Conservation (phyloP, 2,797 vertebrate species). For the Erethizon dorsatum region DNA sequence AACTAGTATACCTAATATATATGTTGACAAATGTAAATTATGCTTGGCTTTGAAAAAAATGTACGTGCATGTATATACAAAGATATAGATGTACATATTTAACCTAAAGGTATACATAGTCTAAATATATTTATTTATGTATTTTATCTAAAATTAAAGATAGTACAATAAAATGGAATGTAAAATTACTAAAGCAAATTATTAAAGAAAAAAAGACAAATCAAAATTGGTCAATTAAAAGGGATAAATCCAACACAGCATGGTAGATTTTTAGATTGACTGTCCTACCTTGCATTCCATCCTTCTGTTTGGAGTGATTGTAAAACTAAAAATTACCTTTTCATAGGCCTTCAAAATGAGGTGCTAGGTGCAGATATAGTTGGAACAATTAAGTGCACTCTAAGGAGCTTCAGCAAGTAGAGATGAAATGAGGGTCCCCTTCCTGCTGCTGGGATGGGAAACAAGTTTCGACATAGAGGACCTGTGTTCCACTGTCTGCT, state of each 20-base stretch:
- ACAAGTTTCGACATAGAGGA: not conserved
- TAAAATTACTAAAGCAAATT: slow-evolving; percentile 8
- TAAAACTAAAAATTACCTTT: slow-evolving; percentile 32
- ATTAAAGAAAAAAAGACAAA: not conserved
- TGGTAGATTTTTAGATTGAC: not conserved
- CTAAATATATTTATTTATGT: slow-evolving; percentile 34
- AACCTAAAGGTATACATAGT: slow-evolving; percentile 16
- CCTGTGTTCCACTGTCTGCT: not conserved
- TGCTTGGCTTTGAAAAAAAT: slow-evolving; percentile 25
- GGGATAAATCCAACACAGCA: not conserved
- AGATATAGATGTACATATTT: slow-evolving; percentile 3
- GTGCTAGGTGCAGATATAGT: not conserved
- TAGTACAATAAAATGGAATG: slow-evolving; percentile 13
- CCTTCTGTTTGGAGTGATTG: not conserved
- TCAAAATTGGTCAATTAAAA: not conserved
- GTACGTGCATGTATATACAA: not conserved
- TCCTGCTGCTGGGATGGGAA: not conserved
- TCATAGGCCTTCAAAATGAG: not conserved
- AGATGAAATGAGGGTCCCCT: not conserved
- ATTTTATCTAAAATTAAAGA: slow-evolving; percentile 60
- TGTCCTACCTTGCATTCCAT: not conserved
- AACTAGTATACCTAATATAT: not conserved
- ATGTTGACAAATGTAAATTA: slow-evolving; percentile 25
- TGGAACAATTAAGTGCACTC: not conserved
- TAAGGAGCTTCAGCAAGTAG: not conserved